Evolutionary conservation across 2,113 vertebrate genomes (phyloP), one percentile per base, ranked within the genome.

Genomic region (Hyaena hyaena): DNA sequence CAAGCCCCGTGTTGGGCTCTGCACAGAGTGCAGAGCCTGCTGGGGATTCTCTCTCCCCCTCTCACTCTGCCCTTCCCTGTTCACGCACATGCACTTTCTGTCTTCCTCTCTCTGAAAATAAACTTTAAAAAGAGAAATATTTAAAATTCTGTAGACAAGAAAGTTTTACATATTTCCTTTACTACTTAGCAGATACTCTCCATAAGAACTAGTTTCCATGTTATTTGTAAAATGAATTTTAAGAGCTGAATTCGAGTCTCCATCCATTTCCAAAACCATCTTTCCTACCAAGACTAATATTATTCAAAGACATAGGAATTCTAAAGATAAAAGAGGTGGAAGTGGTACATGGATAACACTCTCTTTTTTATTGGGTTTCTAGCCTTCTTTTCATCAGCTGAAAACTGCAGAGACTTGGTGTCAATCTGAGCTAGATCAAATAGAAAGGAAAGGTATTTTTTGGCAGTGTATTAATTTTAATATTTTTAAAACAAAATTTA

Each of bases 401-500:
- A 23, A 12, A 76, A 88, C 71, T 28, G 31, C 45, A 87, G 43
- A 82, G 23, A 74, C n/a, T 48, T 81, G 28, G 14, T 66, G 28
- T n/a, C 39, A 93, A 82, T 17, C 15, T 61, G 91, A 79, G 21
- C 43, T 50, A 82, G 43, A 71, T n/a, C 14, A 77, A 93, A 48
- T 31, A 93, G 61, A 84, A 93, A 76, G 76, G 9, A 89, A 88
- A 71, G 50, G 45, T 35, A 26, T 58, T n/a, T 66, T 96, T 31
- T 28, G 43, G 31, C 31, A 39, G 65, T 73, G 4, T 65, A 80
- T 39, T 79, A 39, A 71, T 89, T 95, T 80, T 82, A 76, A 86
- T 48, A 84, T 55, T 55, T 77, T 95, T 88, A n/a, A 73, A 84
- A 66, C 28, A 83, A 48, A 77, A 88, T 55, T 92, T 93, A 74